Percentiles rank a stretch among this genome's conserved stretches.
These are phyloP conservation scores for Promerops cafer DNA, from an alignment of 2,113 vertebrate species.

Conservation along the genomic window DNA sequence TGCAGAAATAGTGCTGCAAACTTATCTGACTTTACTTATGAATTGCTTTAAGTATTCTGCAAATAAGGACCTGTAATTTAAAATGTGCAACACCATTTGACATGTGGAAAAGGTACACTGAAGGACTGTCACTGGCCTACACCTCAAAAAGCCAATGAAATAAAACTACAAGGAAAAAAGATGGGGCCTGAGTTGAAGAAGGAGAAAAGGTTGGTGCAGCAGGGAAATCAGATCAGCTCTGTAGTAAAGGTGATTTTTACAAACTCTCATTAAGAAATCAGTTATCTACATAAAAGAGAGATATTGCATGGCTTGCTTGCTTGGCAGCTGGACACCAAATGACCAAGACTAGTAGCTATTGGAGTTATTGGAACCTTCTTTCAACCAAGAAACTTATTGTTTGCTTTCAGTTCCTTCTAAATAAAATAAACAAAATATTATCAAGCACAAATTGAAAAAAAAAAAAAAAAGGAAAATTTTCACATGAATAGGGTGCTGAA, in stretches of 20 bases:
- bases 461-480: not conserved
- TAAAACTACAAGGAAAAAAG: not conserved
- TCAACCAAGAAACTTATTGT: not conserved
- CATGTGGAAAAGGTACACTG: not conserved
- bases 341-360: not conserved
- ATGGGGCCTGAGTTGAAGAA: not conserved
- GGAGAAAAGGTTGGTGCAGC: not conserved
- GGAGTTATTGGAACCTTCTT: not conserved
- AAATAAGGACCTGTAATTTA: not conserved
- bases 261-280: not conserved
- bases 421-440: not conserved
- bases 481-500: not conserved
- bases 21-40: not conserved
- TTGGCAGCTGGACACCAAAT: not conserved
- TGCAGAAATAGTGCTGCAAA: not conserved
- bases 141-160: not conserved
- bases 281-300: not conserved
- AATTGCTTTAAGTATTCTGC: not conserved
- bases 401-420: not conserved
- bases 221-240: not conserved
- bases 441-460: not conserved
- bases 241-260: not conserved
- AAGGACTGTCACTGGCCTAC: not conserved
- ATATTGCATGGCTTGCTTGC: not conserved
- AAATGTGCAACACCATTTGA: not conserved